Conservation (phyloP, 2,113 vertebrate species). For the Elephantulus edwardii region DNA sequence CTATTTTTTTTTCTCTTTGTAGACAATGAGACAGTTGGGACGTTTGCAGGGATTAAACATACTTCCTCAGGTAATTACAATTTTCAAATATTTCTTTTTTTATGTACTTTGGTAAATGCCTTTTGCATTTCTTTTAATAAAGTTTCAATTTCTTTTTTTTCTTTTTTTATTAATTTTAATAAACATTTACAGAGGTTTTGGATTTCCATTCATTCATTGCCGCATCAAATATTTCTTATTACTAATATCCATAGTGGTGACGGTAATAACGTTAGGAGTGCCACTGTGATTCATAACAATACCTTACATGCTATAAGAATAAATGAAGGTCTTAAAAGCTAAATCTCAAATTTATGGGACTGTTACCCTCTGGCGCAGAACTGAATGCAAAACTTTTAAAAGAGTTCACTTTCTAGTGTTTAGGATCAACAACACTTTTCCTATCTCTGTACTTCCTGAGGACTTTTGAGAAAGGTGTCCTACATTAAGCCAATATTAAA, state of each 20-base stretch:
- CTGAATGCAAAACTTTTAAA: neutral
- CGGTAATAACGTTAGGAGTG: neutral
- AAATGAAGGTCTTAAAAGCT: constrained; percentile 9
- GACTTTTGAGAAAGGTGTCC: neutral
- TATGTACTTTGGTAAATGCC: too few species aligned
- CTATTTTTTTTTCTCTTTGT: constrained; percentile 56
- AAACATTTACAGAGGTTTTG: too few species aligned
- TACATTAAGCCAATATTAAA: neutral
- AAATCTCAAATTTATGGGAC: neutral
- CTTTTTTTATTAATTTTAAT: too few species aligned
- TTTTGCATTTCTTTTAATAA: too few species aligned
- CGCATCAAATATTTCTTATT: constrained; percentile 40
- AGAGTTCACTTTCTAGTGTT: neutral
- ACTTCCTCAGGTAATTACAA: constrained; percentile 71
- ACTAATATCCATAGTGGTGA: neutral
- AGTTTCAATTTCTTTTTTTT: too few species aligned
- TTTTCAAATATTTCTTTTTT: constrained; percentile 53
- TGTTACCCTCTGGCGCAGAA: neutral
- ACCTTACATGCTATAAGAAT: neutral
- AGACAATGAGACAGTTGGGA: constrained; percentile 74
- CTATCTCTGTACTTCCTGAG: neutral
- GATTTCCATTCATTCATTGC: too few species aligned
- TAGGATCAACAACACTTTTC: neutral
- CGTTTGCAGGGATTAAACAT: constrained; percentile 71
- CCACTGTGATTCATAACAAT: neutral